These are phyloP conservation scores for Drosophila pegasa DNA, from an alignment of 2,888 invertebrate genomes.

Conservation along the genomic window DNA sequence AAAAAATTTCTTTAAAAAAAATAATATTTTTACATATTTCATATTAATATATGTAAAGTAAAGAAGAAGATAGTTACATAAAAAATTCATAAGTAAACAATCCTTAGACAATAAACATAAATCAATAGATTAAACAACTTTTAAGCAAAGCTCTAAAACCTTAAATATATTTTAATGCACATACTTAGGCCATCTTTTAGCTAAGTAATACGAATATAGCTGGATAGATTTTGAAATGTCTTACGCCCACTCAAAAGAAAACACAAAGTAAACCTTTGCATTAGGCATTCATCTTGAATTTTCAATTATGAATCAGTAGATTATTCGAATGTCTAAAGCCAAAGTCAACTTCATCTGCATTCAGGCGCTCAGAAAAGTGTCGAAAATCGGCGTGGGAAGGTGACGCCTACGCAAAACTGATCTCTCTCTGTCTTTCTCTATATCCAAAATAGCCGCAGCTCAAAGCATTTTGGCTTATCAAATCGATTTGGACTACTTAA, in stretches of 20 bases:
- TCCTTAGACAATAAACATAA: not conserved
- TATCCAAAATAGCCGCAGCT: slow-evolving; percentile 44
- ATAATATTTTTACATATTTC: too few relatives aligned
- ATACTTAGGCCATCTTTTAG: not conserved
- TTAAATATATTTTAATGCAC: not conserved
- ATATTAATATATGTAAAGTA: too few relatives aligned
- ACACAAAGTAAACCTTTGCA: not conserved
- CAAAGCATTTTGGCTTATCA: slow-evolving; percentile 66
- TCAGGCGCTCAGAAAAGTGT: slow-evolving; percentile 58
- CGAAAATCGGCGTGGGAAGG: slow-evolving; percentile 61
- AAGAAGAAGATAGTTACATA: not conserved
- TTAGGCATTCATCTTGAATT: slow-evolving; percentile 20
- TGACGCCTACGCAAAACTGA: slow-evolving; percentile 58
- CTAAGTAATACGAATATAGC: slow-evolving; percentile 5
- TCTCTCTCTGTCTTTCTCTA: too few relatives aligned
- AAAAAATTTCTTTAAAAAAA: not conserved
- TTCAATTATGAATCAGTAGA: slow-evolving; percentile 31
- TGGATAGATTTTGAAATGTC: not conserved
- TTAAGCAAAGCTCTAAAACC: not conserved
- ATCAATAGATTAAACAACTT: not conserved
- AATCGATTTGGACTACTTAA: slow-evolving; percentile 60
- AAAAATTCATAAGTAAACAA: not conserved
- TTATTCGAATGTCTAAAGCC: slow-evolving; percentile 19
- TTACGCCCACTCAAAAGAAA: slow-evolving; percentile 19
- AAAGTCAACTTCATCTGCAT: slow-evolving; percentile 19